phyloP scores from a whole-genome alignment of 2,888 invertebrate genomes.

The Diadegma fenestrale region DNA sequence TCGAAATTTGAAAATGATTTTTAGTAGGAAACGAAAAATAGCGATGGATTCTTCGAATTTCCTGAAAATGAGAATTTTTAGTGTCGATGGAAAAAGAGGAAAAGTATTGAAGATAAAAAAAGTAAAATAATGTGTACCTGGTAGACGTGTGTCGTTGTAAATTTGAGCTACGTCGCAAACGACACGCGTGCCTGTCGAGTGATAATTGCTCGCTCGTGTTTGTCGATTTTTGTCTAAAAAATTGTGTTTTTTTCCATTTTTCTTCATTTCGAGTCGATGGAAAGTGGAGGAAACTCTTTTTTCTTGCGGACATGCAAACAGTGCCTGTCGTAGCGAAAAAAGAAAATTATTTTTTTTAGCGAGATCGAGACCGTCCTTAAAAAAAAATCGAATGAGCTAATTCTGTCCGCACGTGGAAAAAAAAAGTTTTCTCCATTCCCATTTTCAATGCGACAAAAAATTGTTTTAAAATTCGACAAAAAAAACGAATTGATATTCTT shows the following conservation, averaged over 20 bases:
- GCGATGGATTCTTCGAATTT: neutral
- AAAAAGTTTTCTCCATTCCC: slow-evolving; percentile 10
- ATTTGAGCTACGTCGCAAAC: slow-evolving; percentile 53
- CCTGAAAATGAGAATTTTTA: neutral
- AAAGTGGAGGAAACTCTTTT: slow-evolving; percentile 34
- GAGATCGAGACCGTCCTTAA: slow-evolving; percentile 49
- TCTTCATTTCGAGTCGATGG: neutral
- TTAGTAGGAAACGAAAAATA: neutral
- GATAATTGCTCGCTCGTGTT: slow-evolving; percentile 29
- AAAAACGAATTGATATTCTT: neutral
- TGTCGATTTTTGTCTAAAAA: neutral
- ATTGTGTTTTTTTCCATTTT: neutral
- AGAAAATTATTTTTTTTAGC: slow-evolving; percentile 59
- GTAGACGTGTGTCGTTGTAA: slow-evolving; percentile 60
- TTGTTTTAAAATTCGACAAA: neutral
- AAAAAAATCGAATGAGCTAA: slow-evolving; percentile 29
- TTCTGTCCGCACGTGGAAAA: neutral
- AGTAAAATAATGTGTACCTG: slow-evolving; percentile 54
- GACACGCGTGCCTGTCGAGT: slow-evolving; percentile 59
- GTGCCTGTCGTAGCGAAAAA: slow-evolving; percentile 57
- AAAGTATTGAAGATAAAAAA: slow-evolving; percentile 34
- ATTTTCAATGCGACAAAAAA: neutral
- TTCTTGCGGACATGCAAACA: slow-evolving; percentile 14
- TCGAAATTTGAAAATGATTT: neutral
- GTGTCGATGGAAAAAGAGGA: neutral